Evolutionary conservation across 2,888 invertebrate species (phyloP).

Genomic region (Sinentomon sp.): DNA sequence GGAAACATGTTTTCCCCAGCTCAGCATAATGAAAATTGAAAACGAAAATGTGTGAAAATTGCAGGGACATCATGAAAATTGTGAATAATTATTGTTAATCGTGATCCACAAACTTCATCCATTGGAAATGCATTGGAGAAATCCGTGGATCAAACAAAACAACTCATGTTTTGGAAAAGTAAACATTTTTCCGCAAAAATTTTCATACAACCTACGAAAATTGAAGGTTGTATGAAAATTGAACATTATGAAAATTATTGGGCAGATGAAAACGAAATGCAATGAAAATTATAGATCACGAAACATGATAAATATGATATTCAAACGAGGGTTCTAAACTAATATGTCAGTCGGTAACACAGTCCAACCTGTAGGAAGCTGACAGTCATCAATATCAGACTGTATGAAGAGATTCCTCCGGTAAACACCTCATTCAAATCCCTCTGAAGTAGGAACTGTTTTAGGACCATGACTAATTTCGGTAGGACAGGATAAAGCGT

Average conservation of each 20-base stretch:
- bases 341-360: too few relatives aligned
- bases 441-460: slow-evolving; percentile 90
- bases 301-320: neutral
- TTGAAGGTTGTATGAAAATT: neutral
- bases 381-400: slow-evolving; percentile 91
- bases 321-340: slow-evolving; percentile 1
- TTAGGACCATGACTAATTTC: slow-evolving; percentile 83
- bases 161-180: too few relatives aligned
- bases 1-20: too few relatives aligned
- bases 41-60: too few relatives aligned
- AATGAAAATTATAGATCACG: slow-evolving; percentile 1
- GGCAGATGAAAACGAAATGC: neutral
- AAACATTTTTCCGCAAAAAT: neutral
- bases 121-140: too few relatives aligned
- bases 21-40: too few relatives aligned
- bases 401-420: slow-evolving; percentile 96
- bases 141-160: too few relatives aligned
- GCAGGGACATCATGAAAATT: too few relatives aligned
- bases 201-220: neutral
- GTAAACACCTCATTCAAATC: slow-evolving; percentile 99
- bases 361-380: slow-evolving; percentile 62
- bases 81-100: too few relatives aligned
- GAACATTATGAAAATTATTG: neutral
- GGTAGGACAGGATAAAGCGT: slow-evolving; percentile 64
- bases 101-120: too few relatives aligned